Percentiles rank a stretch among this genome's conserved stretches.
Conservation (phyloP, 2,113 vertebrate genomes). For the Perccottus glenii region DNA sequence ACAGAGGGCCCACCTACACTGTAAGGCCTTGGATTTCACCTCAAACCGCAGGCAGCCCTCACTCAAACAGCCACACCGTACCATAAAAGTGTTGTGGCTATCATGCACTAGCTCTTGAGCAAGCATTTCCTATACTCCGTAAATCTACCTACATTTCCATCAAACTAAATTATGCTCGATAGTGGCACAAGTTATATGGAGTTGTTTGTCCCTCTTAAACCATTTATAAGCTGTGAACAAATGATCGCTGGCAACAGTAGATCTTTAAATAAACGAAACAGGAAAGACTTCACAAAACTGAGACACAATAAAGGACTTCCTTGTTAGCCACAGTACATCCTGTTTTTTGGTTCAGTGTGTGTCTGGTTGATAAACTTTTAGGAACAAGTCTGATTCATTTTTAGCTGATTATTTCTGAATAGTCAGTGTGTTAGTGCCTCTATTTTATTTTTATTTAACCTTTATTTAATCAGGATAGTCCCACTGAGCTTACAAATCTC, state of each 20-base stretch:
- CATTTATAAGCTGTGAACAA: slow-evolving; percentile 58
- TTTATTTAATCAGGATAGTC: no score
- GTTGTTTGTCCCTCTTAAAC: slow-evolving; percentile 56
- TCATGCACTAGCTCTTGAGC: slow-evolving; percentile 17
- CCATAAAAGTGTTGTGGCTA: slow-evolving; percentile 30
- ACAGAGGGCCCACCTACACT: slow-evolving; percentile 61
- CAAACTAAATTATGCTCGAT: slow-evolving; percentile 23
- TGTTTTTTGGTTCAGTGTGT: slow-evolving; percentile 32
- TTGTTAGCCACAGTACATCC: slow-evolving; percentile 27
- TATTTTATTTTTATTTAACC: no score
- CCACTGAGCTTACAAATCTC: no score
- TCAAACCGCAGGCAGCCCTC: slow-evolving; percentile 42
- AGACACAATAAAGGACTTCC: slow-evolving; percentile 26
- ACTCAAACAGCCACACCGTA: slow-evolving; percentile 32
- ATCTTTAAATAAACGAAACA: slow-evolving; percentile 2
- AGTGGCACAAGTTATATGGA: slow-evolving; percentile 15
- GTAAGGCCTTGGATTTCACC: slow-evolving; percentile 46
- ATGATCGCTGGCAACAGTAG: slow-evolving; percentile 34
- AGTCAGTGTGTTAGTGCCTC: not conserved
- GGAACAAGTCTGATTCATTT: slow-evolving; percentile 6
- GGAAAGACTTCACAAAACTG: slow-evolving; percentile 6
- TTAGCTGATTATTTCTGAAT: slow-evolving; percentile 1
- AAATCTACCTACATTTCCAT: slow-evolving; percentile 35
- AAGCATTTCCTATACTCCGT: slow-evolving; percentile 29
- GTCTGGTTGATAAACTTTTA: slow-evolving; percentile 25